Percentiles rank a stretch among this genome's conserved stretches.
phyloP scores from a whole-genome alignment of 2,113 vertebrate genomes.

The Pycnonotus jocosus region DNA sequence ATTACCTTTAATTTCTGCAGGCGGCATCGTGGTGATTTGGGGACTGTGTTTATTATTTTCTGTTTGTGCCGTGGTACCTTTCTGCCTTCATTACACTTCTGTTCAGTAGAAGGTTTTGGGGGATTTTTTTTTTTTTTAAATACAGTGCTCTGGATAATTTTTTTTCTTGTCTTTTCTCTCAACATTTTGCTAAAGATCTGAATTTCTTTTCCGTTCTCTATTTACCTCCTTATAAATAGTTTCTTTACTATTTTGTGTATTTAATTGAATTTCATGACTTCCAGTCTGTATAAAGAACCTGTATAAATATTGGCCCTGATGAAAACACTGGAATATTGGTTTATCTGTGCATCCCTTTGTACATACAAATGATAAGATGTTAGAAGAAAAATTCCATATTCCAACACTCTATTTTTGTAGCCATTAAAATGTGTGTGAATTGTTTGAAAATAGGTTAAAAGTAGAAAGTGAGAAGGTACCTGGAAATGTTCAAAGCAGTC shows the following conservation, averaged over 20 bases:
- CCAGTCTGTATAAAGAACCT: rapidly evolving
- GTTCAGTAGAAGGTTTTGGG: not conserved
- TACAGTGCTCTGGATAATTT: not conserved
- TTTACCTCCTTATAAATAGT: not conserved
- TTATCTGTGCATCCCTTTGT: not conserved
- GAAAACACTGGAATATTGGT: not conserved
- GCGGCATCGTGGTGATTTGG: not conserved
- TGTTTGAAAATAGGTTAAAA: not conserved
- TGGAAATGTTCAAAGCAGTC: not conserved
- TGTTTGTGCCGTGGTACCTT: not conserved
- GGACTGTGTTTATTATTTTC: not conserved
- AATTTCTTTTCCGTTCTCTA: not conserved
- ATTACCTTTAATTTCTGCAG: conserved; percentile 53
- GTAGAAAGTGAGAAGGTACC: not conserved
- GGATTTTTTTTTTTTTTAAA: not conserved
- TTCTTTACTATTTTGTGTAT: not conserved
- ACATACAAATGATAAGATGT: not conserved
- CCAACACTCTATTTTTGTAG: not conserved
- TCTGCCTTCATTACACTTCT: not conserved
- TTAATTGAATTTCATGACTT: not conserved
- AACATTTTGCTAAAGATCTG: not conserved
- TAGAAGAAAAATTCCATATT: not conserved
- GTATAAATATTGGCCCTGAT: not conserved
- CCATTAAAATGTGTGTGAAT: not conserved
- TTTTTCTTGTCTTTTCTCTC: not conserved